phyloP scores from a whole-genome alignment of 2,113 vertebrate genomes.

The Anguilla rostrata region DNA sequence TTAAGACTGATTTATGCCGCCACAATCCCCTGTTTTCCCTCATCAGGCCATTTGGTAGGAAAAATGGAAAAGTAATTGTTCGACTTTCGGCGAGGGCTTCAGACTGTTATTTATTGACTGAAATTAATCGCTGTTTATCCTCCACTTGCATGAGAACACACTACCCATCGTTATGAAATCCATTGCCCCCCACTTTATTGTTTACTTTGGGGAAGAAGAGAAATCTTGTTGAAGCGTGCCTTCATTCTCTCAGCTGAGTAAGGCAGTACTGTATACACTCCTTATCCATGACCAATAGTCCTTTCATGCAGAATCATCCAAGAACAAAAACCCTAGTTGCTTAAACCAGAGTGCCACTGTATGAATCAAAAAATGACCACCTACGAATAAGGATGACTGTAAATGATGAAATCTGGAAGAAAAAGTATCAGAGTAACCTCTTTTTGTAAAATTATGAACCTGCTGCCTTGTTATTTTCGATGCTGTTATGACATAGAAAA shows the following conservation, averaged over 20 bases:
- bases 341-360: background rate
- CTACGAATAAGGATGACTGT: no score
- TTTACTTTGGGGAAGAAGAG: slow-evolving; percentile 64
- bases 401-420: no score
- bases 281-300: slow-evolving; percentile 78
- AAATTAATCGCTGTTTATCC: slow-evolving; percentile 94
- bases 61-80: slow-evolving; percentile 96
- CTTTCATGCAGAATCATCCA: slow-evolving; percentile 22
- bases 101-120: slow-evolving; percentile 90
- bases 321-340: background rate
- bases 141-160: slow-evolving; percentile 79
- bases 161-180: slow-evolving; percentile 83
- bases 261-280: slow-evolving; percentile 78
- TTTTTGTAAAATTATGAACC: no score
- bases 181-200: slow-evolving; percentile 71
- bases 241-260: slow-evolving; percentile 83
- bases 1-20: slow-evolving; percentile 99
- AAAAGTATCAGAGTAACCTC: no score
- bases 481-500: no score
- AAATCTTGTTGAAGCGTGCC: slow-evolving; percentile 80
- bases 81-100: slow-evolving; percentile 81
- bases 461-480: no score
- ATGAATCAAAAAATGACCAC: slow-evolving; percentile 61
- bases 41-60: slow-evolving; percentile 97
- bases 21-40: slow-evolving; percentile 93